A percentile compares a stretch with the other conserved stretches of the same genome.
These are phyloP conservation scores for Chironomus tentans DNA, from an alignment of 2,888 invertebrate genomes.

Conservation along the genomic window DNA sequence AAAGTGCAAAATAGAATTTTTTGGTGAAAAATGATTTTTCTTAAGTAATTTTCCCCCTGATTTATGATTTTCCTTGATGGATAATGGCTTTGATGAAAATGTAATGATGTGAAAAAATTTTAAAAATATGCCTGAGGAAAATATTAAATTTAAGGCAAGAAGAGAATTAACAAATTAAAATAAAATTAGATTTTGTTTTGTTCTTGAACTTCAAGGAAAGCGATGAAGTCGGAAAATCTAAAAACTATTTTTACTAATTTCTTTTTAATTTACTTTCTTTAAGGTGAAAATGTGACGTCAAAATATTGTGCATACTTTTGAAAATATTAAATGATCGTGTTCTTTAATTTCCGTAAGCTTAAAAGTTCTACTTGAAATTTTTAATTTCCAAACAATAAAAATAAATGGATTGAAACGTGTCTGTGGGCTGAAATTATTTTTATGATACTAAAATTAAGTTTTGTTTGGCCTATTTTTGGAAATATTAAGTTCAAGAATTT, in stretches of 20 bases:
- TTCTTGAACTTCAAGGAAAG: not conserved
- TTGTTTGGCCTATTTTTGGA: not conserved
- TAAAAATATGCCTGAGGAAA: not conserved
- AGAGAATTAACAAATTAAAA: not conserved
- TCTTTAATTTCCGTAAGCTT: not conserved
- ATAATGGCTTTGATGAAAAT: no score
- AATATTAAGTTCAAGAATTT: not conserved
- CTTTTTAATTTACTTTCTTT: not conserved
- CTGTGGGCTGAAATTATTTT: not conserved
- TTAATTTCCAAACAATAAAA: not conserved
- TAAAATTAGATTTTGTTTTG: not conserved
- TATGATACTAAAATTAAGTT: not conserved
- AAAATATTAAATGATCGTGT: not conserved
- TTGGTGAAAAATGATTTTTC: no score
- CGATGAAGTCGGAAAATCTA: not conserved
- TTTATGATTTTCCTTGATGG: no score
- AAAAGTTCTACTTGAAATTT: not conserved
- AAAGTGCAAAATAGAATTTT: no score
- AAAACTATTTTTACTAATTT: not conserved
- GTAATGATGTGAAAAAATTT: not conserved
- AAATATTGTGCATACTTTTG: not conserved
- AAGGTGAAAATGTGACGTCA: not conserved
- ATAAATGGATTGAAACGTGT: not conserved
- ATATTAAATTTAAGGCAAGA: not conserved
- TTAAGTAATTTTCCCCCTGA: no score